Base-by-base conservation (phyloP, 2,113 vertebrate genomes). In the Clarias magur region DNA sequence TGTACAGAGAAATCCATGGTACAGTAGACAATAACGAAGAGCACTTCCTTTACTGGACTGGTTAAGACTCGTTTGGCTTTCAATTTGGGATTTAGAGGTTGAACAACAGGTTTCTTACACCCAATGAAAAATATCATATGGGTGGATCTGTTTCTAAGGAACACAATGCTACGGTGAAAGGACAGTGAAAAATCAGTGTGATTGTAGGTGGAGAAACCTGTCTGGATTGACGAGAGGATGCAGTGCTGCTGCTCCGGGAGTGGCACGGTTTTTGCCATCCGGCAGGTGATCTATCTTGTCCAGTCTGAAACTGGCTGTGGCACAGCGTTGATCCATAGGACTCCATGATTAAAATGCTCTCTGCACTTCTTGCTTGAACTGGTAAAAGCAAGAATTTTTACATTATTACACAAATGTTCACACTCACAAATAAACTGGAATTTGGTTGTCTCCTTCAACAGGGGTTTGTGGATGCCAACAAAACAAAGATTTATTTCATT, bases 211-310 rank as follows among this genome's bases (percentile, higher is more conserved):
- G 10, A 75, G 92, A n/a, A 0, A 96, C 96, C 95, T 96, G 95
- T 65, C 94, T 94, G 10, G 93, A 13, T 54, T 93, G 92, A 73
- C 94, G 95, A n/a, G 94, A 93, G 1, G 96, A 95, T 80, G 94
- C 94, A 6, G 92, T 93, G 90, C 95, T 97, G 93, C 91, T 95
- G 23, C 93, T 94, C 88, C 95, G 90, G 0, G 95, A 95, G 23
- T 94, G 93, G 27, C 90, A 91, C 70, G 90, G 92, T 4, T 89
- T 92, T 34, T 72, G 89, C 0, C 94, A 92, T 21, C 92, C 92
- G 25, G 89, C 53, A 0, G 81, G 70, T 21, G 92, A 91, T 91
- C 92, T 94, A 88, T 96, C 96, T 9, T 94, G 93, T 89, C 93
- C 94, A 89, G 95, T 94, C 85, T 85, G 87, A 0, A 73, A 82